Conservation (phyloP, 2,888 invertebrate genomes). For the Sepioteuthis lessoniana region DNA sequence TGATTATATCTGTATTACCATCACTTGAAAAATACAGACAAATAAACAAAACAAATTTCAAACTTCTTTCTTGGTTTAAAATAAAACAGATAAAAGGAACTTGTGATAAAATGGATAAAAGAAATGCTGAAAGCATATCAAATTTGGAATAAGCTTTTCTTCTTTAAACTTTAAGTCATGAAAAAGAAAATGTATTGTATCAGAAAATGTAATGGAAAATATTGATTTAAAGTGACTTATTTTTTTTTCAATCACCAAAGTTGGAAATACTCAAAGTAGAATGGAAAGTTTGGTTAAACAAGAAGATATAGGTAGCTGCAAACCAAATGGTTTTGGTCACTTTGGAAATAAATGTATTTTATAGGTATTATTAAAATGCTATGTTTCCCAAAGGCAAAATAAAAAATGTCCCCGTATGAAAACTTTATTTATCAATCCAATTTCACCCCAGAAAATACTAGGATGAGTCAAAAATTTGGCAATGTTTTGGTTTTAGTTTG, state of each 20-base stretch:
- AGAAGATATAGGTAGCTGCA: background rate
- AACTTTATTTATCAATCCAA: too few species aligned
- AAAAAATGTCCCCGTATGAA: too few species aligned
- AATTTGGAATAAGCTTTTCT: background rate
- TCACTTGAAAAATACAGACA: background rate
- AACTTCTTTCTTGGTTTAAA: background rate
- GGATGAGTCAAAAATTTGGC: too few species aligned
- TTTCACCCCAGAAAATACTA: too few species aligned
- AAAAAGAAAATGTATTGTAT: background rate
- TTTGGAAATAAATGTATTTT: background rate
- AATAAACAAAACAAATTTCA: background rate
- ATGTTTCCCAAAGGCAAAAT: too few species aligned
- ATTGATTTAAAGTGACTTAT: background rate
- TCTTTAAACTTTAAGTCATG: background rate
- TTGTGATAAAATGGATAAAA: background rate
- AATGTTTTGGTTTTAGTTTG: too few species aligned
- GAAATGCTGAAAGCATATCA: background rate
- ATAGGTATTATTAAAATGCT: too few species aligned
- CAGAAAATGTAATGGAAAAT: slow-evolving; percentile 10
- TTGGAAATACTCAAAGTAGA: too few species aligned
- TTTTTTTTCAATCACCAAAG: background rate
- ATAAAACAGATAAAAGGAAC: background rate
- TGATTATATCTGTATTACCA: background rate
- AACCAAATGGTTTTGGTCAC: background rate
- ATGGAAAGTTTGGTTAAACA: too few species aligned